Evolutionary conservation across 2,888 invertebrate genomes (phyloP).

Genomic region (Keiferia lycopersicella): DNA sequence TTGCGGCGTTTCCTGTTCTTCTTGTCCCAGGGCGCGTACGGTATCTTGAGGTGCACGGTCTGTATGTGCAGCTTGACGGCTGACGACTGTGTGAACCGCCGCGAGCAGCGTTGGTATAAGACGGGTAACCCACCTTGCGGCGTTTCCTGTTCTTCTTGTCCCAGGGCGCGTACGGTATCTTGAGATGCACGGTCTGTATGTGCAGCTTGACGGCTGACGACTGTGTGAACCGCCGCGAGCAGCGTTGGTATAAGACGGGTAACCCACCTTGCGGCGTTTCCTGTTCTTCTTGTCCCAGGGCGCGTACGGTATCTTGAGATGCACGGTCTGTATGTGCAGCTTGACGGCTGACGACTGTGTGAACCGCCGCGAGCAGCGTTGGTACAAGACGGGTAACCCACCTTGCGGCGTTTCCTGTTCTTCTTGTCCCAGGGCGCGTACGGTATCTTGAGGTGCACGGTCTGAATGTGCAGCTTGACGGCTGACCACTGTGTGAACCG

Average conservation of each 20-base stretch:
- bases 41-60: no score
- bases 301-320: no score
- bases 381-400: slow-evolving; percentile 47
- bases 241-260: no score
- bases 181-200: slow-evolving; percentile 74
- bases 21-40: slow-evolving; percentile 77
- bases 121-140: slow-evolving; percentile 50
- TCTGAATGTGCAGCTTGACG: slow-evolving; percentile 75
- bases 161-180: slow-evolving; percentile 77
- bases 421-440: slow-evolving; percentile 78
- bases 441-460: slow-evolving; percentile 73
- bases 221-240: slow-evolving; percentile 72
- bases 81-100: no score
- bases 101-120: no score
- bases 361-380: no score
- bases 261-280: slow-evolving; percentile 36
- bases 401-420: slow-evolving; percentile 55
- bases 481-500: slow-evolving; percentile 75
- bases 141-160: slow-evolving; percentile 71
- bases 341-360: no score
- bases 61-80: no score
- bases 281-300: slow-evolving; percentile 76
- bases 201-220: slow-evolving; percentile 74
- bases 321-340: no score
- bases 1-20: slow-evolving; percentile 56